Evolutionary conservation across 2,113 vertebrate species (phyloP).

Genomic region (Lampris incognitus): DNA sequence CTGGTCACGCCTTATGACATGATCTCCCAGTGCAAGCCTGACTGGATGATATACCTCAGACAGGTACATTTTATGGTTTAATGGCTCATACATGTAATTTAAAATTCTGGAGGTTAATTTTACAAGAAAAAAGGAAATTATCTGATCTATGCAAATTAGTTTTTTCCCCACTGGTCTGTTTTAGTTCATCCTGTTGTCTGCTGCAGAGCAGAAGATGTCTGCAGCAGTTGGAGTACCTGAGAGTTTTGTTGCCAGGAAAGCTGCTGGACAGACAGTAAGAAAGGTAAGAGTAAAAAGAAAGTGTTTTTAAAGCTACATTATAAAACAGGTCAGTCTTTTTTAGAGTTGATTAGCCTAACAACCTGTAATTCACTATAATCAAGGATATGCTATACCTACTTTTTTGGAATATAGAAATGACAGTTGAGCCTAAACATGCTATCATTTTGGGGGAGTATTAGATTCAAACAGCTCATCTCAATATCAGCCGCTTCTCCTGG

Average conservation of each 20-base stretch:
- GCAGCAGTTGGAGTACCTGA: slow-evolving; percentile 90
- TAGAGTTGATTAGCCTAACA: too few species aligned
- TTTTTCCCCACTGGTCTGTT: not conserved
- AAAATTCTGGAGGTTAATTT: too few species aligned
- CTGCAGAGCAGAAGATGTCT: slow-evolving; percentile 88
- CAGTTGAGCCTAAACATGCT: slow-evolving; percentile 1
- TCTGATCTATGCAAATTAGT: not conserved
- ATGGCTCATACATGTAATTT: too few species aligned
- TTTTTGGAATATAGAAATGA: not conserved
- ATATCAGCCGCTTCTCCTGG: too few species aligned
- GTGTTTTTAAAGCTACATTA: not conserved
- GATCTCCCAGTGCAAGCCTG: slow-evolving; percentile 84
- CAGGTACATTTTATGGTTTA: slow-evolving; percentile 81
- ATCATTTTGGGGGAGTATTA: slow-evolving; percentile 9
- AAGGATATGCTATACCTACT: too few species aligned
- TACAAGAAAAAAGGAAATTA: too few species aligned
- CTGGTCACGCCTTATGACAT: slow-evolving; percentile 92
- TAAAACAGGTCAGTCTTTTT: not conserved
- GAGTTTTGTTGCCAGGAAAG: slow-evolving; percentile 90
- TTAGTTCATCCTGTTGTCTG: slow-evolving; percentile 88
- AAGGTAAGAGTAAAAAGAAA: slow-evolving; percentile 80
- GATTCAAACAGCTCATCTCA: not conserved
- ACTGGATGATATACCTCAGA: slow-evolving; percentile 93
- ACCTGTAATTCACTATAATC: too few species aligned
- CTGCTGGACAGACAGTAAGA: slow-evolving; percentile 90